Evolutionary conservation across 2,113 vertebrate genomes (phyloP), one percentile per base, ranked within the genome.

Genomic region (Protomyctophum bolini): DNA sequence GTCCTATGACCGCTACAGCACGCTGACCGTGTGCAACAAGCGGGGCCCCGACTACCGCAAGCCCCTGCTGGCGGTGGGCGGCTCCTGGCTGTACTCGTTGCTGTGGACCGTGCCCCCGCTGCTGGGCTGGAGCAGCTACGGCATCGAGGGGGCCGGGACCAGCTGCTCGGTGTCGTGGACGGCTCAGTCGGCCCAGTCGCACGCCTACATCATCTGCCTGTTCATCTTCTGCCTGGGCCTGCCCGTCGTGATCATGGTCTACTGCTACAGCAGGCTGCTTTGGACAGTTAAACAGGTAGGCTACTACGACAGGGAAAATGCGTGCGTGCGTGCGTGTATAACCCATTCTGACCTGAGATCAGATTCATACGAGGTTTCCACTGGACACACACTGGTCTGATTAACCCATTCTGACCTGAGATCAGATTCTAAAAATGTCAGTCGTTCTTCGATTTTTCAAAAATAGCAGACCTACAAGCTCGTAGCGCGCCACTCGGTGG

Each of bases 131-230:
- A 96, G 95, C 84, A 95, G 95, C 76, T 96, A 96, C 0, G 94
- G 89, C 2, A 8, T 93, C 47, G 95, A 97, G 79, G 94, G 94
- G 0, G 94, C 94, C 0, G 95, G 95, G 47, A 96, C 94, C 6
- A 96, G 94, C 75, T 97, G 96, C 69, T 97, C 94, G 0, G 95
- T 96, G 3, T 93, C 92, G 11, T 96, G 95, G 95, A 95, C 92
- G 0, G 86, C 93, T 0, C 90, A 85, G 45, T 90, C 94, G 0
- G 46, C 81, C 0, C 67, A 94, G 83, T 95, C 94, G 0, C 92
- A 92, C 0, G 92, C 95, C 73, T 97, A 96, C 73, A 94, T 96
- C 88, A 91, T 96, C 90, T 95, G 95, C 68, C 94, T 97, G 50
- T 96, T 97, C 78, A 84, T 91, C 72, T 96, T 97, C 92, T 97